Conservation (phyloP, 2,797 vertebrate genomes). For the Peromyscus aztecus region DNA sequence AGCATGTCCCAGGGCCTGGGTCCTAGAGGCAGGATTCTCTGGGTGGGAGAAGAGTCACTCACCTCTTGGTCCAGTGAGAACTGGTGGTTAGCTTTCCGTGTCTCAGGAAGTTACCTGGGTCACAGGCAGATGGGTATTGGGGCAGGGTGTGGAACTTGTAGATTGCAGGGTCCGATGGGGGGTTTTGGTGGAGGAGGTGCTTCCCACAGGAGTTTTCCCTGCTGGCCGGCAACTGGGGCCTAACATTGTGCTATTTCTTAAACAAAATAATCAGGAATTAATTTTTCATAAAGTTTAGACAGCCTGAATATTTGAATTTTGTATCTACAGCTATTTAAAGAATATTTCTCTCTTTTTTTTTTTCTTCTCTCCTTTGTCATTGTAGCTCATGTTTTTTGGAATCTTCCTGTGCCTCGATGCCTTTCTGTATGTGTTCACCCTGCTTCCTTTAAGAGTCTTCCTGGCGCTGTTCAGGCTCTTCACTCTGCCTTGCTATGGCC, state of each 20-base stretch:
- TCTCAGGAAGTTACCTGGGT: too few relatives aligned
- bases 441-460: slow-evolving; percentile 96
- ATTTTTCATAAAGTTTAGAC: slow-evolving; percentile 26
- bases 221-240: too few relatives aligned
- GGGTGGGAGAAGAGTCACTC: too few relatives aligned
- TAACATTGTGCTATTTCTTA: background rate
- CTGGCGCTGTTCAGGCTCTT: slow-evolving; percentile 95
- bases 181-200: too few relatives aligned
- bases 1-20: too few relatives aligned
- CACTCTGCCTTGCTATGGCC: slow-evolving; percentile 96
- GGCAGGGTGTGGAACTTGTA: too few relatives aligned
- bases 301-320: slow-evolving; percentile 13
- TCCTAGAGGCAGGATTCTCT: too few relatives aligned
- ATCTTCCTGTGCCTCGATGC: slow-evolving; percentile 98
- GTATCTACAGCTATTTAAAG: background rate
- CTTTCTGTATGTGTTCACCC: slow-evolving; percentile 98
- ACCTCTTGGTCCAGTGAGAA: too few relatives aligned
- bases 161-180: too few relatives aligned
- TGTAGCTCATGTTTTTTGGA: slow-evolving; percentile 97
- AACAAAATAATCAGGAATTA: background rate
- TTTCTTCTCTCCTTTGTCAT: slow-evolving; percentile 46
- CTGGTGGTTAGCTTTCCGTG: too few relatives aligned
- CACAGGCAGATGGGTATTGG: too few relatives aligned
- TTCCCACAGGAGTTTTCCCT: too few relatives aligned
- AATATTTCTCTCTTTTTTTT: slow-evolving; percentile 78